A percentile compares a stretch with the other conserved stretches of the same genome.
phyloP scores from a whole-genome alignment of 2,888 invertebrate species.

The Stegana nigrithorax region DNA sequence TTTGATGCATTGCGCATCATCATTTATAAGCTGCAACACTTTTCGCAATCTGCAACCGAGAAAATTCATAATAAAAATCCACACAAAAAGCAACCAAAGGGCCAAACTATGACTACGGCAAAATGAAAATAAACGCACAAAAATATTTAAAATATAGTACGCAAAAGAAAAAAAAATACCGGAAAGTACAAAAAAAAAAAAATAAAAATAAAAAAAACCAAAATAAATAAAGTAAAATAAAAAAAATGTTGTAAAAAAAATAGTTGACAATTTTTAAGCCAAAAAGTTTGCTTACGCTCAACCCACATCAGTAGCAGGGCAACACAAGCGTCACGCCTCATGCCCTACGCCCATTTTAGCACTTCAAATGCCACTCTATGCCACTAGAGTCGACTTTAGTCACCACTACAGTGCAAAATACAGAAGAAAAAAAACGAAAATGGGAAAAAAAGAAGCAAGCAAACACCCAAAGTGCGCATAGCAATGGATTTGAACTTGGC shows the following conservation, averaged over 20 bases:
- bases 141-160: background rate
- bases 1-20: conserved; percentile 1
- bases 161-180: background rate
- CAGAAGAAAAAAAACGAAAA: background rate
- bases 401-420: conserved; percentile 11
- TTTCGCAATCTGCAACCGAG: background rate
- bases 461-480: no score
- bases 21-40: conserved; percentile 4
- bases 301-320: conserved; percentile 28
- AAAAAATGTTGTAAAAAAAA: background rate
- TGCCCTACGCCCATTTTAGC: no score
- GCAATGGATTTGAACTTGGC: conserved; percentile 17
- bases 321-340: no score
- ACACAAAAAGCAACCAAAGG: background rate
- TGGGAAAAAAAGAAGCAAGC: no score
- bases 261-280: conserved; percentile 53
- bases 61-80: background rate
- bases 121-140: background rate
- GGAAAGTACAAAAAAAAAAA: background rate
- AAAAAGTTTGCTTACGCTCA: conserved; percentile 38
- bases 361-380: no score
- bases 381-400: background rate
- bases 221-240: no score
- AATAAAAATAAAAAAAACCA: background rate
- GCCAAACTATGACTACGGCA: no score